phyloP scores from a whole-genome alignment of 2,113 vertebrate genomes.

The Pituophis catenifer region DNA sequence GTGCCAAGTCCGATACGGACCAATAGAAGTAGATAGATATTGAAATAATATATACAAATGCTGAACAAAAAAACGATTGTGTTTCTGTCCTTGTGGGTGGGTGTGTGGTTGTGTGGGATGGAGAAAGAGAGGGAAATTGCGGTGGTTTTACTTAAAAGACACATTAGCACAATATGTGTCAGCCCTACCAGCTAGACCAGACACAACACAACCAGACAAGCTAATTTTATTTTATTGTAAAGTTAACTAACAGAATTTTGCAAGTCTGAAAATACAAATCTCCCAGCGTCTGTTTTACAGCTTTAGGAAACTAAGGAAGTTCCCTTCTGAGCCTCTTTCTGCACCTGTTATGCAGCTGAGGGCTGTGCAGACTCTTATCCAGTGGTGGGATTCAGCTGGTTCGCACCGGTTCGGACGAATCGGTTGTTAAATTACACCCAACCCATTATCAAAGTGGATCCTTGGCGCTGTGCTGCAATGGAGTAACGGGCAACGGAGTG shows the following conservation, averaged over 20 bases:
- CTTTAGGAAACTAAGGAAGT: neutral
- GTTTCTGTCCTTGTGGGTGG: neutral
- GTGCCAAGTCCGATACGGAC: neutral
- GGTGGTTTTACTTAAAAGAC: neutral
- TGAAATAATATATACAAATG: slow-evolving; percentile 7
- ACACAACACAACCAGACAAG: neutral
- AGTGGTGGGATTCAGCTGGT: too few relatives aligned
- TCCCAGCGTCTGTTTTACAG: neutral
- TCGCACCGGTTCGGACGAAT: too few relatives aligned
- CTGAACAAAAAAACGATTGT: neutral
- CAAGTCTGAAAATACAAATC: neutral
- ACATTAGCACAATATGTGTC: neutral
- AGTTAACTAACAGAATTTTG: neutral
- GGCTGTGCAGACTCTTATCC: neutral
- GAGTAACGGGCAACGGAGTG: too few relatives aligned
- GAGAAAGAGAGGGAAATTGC: fast-evolving
- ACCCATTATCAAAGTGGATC: too few relatives aligned
- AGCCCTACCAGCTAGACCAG: neutral
- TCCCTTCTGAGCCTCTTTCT: neutral
- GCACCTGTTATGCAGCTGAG: neutral
- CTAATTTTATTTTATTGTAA: neutral
- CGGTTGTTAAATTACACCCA: too few relatives aligned
- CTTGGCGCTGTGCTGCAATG: too few relatives aligned
- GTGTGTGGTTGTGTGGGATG: neutral
- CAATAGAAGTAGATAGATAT: neutral